These are phyloP conservation scores for Gryon sp. DNA, from an alignment of 1,140 invertebrate genomes.

Conservation along the genomic window DNA sequence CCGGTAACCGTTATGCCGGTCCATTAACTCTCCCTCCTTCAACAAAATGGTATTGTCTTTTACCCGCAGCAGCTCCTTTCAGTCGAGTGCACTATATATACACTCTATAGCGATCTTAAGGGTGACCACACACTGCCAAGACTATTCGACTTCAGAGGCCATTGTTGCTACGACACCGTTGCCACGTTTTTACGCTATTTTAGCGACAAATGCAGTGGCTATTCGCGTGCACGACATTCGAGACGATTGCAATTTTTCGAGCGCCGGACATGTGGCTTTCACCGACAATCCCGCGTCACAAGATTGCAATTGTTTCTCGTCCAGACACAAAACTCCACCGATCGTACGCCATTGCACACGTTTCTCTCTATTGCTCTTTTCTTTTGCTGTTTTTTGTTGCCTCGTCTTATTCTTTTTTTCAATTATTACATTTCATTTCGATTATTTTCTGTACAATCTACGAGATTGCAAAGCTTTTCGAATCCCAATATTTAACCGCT, in stretches of 20 bases:
- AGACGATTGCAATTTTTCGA: constrained; percentile 23
- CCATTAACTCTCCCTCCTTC: constrained; percentile 69
- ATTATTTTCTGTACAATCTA: neutral
- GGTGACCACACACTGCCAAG: constrained; percentile 60
- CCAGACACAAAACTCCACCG: constrained; percentile 3
- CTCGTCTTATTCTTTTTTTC: constrained; percentile 7
- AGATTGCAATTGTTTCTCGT: constrained; percentile 30
- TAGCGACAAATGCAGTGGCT: constrained; percentile 33
- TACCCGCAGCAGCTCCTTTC: constrained; percentile 65
- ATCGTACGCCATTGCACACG: neutral
- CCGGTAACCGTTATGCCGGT: constrained; percentile 68
- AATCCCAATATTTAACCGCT: too few species aligned
- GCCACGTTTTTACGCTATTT: constrained; percentile 47
- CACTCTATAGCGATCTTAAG: constrained; percentile 63
- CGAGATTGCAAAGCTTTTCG: constrained; percentile 14
- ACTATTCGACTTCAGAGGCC: constrained; percentile 29
- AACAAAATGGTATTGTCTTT: constrained; percentile 78
- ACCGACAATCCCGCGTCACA: neutral
- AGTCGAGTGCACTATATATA: constrained; percentile 63
- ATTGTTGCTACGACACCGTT: constrained; percentile 49
- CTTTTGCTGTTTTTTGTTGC: too few species aligned
- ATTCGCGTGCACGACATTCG: constrained; percentile 10
- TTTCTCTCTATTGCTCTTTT: too few species aligned
- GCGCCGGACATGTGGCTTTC: constrained; percentile 22
- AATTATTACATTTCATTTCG: constrained; percentile 21